phyloP scores from a whole-genome alignment of 1,140 invertebrate genomes.

The Lepidurus couesii region DNA sequence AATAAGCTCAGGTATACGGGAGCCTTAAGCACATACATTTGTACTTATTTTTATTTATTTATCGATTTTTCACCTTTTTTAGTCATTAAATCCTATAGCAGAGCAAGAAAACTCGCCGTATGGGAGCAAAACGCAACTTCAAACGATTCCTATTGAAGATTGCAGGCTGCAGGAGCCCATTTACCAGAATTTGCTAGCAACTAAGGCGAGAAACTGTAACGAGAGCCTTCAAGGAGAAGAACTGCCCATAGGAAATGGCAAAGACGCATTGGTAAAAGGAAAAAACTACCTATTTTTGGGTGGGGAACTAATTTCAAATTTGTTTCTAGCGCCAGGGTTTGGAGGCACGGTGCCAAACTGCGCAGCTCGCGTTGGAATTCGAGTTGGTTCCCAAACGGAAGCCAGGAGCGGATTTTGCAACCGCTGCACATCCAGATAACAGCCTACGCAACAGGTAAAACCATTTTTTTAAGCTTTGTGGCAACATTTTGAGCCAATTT shows the following conservation, averaged over 20 bases:
- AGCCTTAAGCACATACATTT: no score
- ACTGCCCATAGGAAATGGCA: neutral
- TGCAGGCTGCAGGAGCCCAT: slow-evolving; percentile 55
- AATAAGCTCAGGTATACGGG: no score
- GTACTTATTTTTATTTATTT: no score
- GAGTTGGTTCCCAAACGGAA: slow-evolving; percentile 76
- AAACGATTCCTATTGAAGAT: neutral
- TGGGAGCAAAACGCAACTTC: slow-evolving; percentile 2
- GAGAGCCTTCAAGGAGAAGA: neutral
- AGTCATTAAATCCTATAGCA: neutral
- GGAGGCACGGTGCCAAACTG: slow-evolving; percentile 71
- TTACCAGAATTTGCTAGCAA: slow-evolving; percentile 61
- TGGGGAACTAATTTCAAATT: slow-evolving; percentile 12
- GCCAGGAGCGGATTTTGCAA: slow-evolving; percentile 58
- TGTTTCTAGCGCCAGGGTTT: slow-evolving; percentile 64
- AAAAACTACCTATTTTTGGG: slow-evolving; percentile 6
- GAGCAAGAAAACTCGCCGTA: slow-evolving; percentile 1
- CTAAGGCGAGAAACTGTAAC: slow-evolving; percentile 16
- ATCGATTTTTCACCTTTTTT: neutral
- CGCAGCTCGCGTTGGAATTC: slow-evolving; percentile 78
- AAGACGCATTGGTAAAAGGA: slow-evolving; percentile 8
- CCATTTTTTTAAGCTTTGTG: neutral
- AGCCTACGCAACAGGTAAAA: slow-evolving; percentile 48
- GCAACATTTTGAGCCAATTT: neutral
- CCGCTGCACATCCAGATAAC: slow-evolving; percentile 61